Evolutionary conservation across 2,888 invertebrate species (phyloP).

Genomic region (Epinotia ramella): DNA sequence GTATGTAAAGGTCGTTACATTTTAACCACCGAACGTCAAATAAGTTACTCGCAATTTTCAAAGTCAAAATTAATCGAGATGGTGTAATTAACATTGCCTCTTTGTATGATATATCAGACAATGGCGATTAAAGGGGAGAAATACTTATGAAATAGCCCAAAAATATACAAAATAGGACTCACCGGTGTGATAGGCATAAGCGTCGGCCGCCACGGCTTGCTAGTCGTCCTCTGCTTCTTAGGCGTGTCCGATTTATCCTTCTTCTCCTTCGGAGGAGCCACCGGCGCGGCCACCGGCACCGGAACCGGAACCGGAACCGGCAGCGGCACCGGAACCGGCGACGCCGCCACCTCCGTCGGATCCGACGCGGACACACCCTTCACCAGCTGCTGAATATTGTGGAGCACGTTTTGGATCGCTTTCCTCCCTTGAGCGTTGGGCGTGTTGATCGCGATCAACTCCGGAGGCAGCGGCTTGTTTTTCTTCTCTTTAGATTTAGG

Average conservation of each 20-base stretch:
- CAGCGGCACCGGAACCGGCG: constrained; percentile 68
- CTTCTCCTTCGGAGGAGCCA: constrained; percentile 75
- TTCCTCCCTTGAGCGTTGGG: constrained; percentile 76
- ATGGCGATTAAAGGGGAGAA: too few relatives aligned
- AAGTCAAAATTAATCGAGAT: too few relatives aligned
- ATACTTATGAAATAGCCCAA: too few relatives aligned
- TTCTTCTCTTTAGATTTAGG: constrained; percentile 69
- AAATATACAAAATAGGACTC: constrained; percentile 50
- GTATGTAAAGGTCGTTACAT: too few relatives aligned
- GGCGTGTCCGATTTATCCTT: constrained; percentile 66
- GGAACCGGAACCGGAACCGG: constrained; percentile 53
- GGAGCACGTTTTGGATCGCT: constrained; percentile 79
- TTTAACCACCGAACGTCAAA: too few relatives aligned
- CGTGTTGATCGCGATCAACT: constrained; percentile 85
- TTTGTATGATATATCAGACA: too few relatives aligned
- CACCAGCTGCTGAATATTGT: constrained; percentile 80
- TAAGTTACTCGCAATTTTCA: too few relatives aligned
- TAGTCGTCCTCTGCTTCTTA: constrained; percentile 80
- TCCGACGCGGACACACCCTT: constrained; percentile 79
- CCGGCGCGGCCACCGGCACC: constrained; percentile 56
- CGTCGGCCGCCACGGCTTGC: constrained; percentile 90
- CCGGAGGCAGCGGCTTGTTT: constrained; percentile 81
- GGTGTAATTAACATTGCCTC: too few relatives aligned
- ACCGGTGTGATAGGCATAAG: constrained; percentile 87
- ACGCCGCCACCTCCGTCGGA: constrained; percentile 76